Conservation (phyloP, 2,113 vertebrate genomes). For the Zapus hudsonius region DNA sequence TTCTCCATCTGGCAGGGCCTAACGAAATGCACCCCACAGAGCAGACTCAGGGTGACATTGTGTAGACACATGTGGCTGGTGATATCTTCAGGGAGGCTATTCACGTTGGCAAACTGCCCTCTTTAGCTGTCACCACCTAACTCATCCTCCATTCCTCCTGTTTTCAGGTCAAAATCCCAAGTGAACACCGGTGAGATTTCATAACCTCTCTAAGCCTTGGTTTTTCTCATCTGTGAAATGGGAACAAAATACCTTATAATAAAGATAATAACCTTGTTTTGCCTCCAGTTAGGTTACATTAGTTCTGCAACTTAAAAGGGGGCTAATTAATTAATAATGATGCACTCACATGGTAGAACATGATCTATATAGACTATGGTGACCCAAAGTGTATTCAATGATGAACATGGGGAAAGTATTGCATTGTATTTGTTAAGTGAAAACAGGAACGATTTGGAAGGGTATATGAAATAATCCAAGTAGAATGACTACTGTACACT, state of each 20-base stretch:
- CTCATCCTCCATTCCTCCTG: background rate
- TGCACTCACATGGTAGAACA: background rate
- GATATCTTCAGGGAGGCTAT: background rate
- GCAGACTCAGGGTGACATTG: constrained; percentile 4
- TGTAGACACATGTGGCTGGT: background rate
- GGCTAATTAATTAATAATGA: background rate
- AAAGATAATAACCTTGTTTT: background rate
- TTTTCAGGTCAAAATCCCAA: background rate
- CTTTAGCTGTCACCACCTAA: background rate
- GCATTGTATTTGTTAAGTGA: background rate
- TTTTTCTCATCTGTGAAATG: constrained; percentile 43
- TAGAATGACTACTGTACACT: background rate
- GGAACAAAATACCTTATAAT: background rate
- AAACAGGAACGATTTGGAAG: background rate
- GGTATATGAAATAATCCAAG: background rate
- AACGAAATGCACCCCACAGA: constrained; percentile 61
- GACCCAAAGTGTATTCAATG: background rate
- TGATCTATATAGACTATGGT: background rate
- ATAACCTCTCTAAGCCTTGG: background rate
- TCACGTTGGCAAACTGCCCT: background rate
- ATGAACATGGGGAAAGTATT: background rate
- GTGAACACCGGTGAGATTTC: fast-evolving
- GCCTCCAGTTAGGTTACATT: background rate
- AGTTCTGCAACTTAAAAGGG: constrained; percentile 17
- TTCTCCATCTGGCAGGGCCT: constrained; percentile 71